Percentiles rank a stretch among this genome's conserved stretches.
Conservation (phyloP, 2,797 vertebrate genomes). For the Sylvia borin region DNA sequence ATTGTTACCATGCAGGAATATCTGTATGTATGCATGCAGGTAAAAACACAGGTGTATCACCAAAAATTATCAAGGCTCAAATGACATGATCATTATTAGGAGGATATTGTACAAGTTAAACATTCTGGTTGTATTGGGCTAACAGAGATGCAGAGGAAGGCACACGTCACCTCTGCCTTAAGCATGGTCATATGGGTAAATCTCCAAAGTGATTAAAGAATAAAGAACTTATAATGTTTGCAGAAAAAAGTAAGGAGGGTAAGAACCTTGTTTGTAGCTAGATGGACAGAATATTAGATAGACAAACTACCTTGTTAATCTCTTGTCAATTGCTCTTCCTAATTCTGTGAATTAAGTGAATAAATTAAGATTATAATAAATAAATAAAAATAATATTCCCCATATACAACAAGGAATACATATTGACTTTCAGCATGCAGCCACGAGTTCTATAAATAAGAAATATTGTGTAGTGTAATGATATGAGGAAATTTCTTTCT, state of each 20-base stretch:
- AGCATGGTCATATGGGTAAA: not conserved
- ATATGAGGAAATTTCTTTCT: not conserved
- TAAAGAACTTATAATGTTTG: not conserved
- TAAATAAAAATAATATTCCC: not conserved
- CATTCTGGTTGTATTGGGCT: not conserved
- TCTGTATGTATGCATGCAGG: constrained; percentile 73
- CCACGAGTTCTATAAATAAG: not conserved
- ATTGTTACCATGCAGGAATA: constrained; percentile 99
- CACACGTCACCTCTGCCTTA: not conserved
- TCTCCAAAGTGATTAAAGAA: not conserved
- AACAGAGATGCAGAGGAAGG: not conserved
- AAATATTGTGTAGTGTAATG: not conserved
- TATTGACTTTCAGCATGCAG: not conserved
- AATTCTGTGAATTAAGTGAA: not conserved
- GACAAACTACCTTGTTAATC: not conserved
- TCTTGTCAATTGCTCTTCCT: not conserved
- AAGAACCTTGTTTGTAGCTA: not conserved
- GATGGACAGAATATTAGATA: not conserved
- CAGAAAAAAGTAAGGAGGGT: not conserved
- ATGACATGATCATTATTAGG: not conserved
- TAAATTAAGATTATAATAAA: not conserved
- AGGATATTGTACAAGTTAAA: not conserved
- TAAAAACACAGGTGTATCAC: not conserved
- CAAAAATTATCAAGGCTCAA: not conserved
- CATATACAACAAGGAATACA: not conserved